phyloP scores from a whole-genome alignment of 2,113 vertebrate genomes.

The Geococcyx californianus region DNA sequence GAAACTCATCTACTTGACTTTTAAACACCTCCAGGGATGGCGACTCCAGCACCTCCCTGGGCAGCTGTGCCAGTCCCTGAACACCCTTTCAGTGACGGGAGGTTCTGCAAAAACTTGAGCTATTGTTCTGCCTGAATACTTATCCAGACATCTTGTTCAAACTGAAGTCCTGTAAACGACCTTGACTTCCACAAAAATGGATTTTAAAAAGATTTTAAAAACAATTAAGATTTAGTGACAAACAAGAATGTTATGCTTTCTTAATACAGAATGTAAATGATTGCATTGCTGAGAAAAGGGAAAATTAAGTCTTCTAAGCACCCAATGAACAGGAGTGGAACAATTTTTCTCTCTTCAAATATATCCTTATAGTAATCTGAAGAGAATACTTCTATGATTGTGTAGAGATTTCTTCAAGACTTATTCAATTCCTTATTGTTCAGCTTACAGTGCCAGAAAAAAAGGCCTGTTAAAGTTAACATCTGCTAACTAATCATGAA shows the following conservation, averaged over 20 bases:
- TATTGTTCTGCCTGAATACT: not conserved
- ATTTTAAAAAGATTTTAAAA: not conserved
- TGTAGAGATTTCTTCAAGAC: conserved; percentile 62
- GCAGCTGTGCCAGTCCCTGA: no score
- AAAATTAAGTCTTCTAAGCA: conserved; percentile 55
- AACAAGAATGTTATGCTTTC: conserved; percentile 50
- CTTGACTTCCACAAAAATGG: not conserved
- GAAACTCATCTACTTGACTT: no score
- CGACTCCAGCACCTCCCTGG: no score
- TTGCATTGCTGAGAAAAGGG: conserved; percentile 46
- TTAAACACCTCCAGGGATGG: no score
- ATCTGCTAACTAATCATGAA: conserved; percentile 67
- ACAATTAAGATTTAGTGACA: not conserved
- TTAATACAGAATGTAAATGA: conserved; percentile 64
- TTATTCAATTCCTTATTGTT: conserved; percentile 69
- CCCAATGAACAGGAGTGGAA: conserved; percentile 55
- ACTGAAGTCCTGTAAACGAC: conserved; percentile 1
- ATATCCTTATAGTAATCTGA: conserved; percentile 60
- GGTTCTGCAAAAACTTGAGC: not conserved
- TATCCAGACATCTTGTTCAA: not conserved
- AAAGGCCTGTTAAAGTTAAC: conserved; percentile 66
- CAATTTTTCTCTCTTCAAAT: conserved; percentile 64
- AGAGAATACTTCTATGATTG: conserved; percentile 65
- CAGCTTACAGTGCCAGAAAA: conserved; percentile 42
- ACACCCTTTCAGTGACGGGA: not conserved